These are phyloP conservation scores for Paraescarpia echinospica DNA, from an alignment of 1,140 invertebrate genomes.

Conservation along the genomic window DNA sequence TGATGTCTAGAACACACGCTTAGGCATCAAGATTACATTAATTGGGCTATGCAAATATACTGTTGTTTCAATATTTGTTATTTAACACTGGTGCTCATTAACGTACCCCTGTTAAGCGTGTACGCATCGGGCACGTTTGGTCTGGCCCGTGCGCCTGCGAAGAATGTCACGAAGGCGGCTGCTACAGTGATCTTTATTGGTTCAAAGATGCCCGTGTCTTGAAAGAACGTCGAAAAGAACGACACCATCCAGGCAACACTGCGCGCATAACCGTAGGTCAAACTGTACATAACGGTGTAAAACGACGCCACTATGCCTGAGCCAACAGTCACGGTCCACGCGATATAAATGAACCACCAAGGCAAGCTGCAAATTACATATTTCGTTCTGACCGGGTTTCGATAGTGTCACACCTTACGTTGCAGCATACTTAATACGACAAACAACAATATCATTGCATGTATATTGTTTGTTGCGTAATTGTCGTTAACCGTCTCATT, in stretches of 20 bases:
- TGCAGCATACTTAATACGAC: neutral
- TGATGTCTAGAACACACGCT: too few relatives aligned
- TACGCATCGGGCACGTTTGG: neutral
- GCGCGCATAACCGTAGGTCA: neutral
- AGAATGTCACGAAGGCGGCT: neutral
- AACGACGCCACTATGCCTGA: neutral
- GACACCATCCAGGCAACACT: neutral
- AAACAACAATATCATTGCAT: neutral
- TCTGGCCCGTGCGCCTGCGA: neutral
- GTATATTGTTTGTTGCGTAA: neutral
- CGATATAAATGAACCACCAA: neutral
- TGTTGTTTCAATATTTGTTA: too few relatives aligned
- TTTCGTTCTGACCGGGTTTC: neutral
- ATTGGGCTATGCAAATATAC: too few relatives aligned
- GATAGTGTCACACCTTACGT: neutral
- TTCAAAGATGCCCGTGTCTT: neutral
- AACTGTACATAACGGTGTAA: neutral
- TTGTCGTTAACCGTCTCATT: neutral
- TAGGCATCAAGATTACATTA: too few relatives aligned
- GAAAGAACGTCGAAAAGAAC: neutral
- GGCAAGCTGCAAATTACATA: neutral
- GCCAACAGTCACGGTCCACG: neutral
- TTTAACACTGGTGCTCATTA: too few relatives aligned
- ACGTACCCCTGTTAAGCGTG: neutral
- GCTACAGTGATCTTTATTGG: neutral